Evolutionary conservation across 2,888 invertebrate genomes (phyloP), one percentile per base, ranked within the genome.

Genomic region (Pandemis heparana): DNA sequence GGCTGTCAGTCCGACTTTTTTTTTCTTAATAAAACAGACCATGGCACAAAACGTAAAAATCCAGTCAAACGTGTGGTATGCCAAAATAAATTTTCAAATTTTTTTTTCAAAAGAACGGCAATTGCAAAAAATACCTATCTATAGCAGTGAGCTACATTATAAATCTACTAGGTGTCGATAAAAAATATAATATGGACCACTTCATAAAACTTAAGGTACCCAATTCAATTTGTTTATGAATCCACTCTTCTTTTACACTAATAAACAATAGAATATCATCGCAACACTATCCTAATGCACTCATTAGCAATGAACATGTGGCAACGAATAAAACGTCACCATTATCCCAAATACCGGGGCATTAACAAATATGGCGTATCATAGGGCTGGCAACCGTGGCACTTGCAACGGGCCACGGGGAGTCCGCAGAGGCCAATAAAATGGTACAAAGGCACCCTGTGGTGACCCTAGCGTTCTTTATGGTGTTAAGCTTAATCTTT

Each of bases 391-490:
- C 80, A 78, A 83, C 82, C 86, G 83, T 83, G 76, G 77, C 75
- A 77, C 77, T 72, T 63, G 76, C 12, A 5, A 82, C 83, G 76
- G 77, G 74, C 75, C 75, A 69, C 85, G 79, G 87, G 87, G 89
- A 82, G 84, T 77, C 86, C 80, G 85, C 82, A 85, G 87, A 85
- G 83, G 82, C 88, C 91, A 93, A 92, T 92, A 92, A 92, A 89
- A 89, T 81, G 81, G 87, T 87, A 91, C 91, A 92, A 88, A 82
- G 87, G 78, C 85, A 63, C 87, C 89, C 88, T 83, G 87, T 81
- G 79, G 90, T 74, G 86, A 76, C 75, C 78, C 77, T 77, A 72
- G 77, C 75, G 80, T 88, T 86, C 89, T 87, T 87, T 87, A 89
- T 85, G 84, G 88, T 79, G 84, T 87, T 89, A 88, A 87, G 79